Evolutionary conservation across 2,113 vertebrate species (phyloP).

Genomic region (Microtus richardsoni): DNA sequence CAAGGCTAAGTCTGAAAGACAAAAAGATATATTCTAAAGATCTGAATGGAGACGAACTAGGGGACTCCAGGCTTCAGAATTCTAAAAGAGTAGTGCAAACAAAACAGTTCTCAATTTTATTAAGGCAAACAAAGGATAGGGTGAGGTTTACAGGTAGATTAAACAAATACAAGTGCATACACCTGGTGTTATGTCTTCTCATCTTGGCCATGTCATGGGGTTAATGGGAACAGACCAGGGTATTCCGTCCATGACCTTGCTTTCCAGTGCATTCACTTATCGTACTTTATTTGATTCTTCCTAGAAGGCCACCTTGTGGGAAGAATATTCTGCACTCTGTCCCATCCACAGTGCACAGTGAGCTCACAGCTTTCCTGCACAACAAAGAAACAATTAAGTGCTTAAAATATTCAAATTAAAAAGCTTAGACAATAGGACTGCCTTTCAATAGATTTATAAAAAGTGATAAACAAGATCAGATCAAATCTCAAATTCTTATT

Average conservation of each 20-base stretch:
- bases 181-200: neutral
- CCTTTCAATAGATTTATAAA: neutral
- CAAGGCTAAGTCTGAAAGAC: neutral
- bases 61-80: neutral
- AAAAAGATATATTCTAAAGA: neutral
- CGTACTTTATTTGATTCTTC: neutral
- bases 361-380: neutral
- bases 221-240: accelerated
- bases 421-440: neutral
- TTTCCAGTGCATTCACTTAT: neutral
- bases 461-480: neutral
- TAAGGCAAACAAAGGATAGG: neutral
- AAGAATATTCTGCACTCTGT: neutral
- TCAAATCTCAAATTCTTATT: neutral
- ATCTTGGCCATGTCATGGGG: neutral
- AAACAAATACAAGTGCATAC: neutral
- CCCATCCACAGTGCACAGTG: neutral
- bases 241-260: too few relatives aligned
- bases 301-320: neutral
- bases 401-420: neutral
- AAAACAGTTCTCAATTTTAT: neutral
- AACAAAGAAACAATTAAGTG: neutral
- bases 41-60: neutral
- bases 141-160: neutral
- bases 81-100: neutral